Base-by-base conservation (phyloP, 1,140 invertebrate genomes). In the roundworm (Caenorhabditis elegans) region DNA sequence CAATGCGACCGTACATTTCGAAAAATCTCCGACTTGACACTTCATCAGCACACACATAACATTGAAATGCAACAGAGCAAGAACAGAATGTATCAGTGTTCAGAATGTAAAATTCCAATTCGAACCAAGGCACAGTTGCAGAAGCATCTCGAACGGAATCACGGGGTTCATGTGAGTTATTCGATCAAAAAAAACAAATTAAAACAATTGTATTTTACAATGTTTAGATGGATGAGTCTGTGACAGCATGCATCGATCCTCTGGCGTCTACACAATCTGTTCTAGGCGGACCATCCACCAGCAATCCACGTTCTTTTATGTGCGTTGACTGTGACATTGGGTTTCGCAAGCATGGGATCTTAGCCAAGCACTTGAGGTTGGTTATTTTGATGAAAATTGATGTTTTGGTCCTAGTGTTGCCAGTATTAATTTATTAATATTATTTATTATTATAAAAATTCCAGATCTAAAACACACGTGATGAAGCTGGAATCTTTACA, bases 261-360 rank as follows among this genome's bases (percentile, higher is more conserved):
- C 22, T 43, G 10, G 80, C 80, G 1, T 31, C 80, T 1, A 77
- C 80, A 2, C 80, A 81, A 55, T 81, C 80, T 6, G 80, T 81
- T 47, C 75, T 81, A 0, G 80, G 65, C 2, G 80, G 80, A 6
- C 53, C 53, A 6, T 43, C 80, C 0, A 39, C 80, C 0, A 83
- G 80, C 48, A 82, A 84, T 77, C 83, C 83, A 2, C 83, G 83
- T 19, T 60, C 46, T 10, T 84, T 84, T 39, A 79, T 83, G 76
- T 98, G 96, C 91, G 93, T 93, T 4, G 95, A 97, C 88, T 98
- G 96, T 90, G 95, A 95, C 90, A 95, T 96, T 83, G 95, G 95
- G 1, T 98, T 98, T 90, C 92, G 96, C 83, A 98, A 97, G 87
- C 95, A 97, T 87, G 96, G 95, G 0, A 96, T 98, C 90, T 91